Conservation (phyloP, 2,113 vertebrate species). For the Speoplatyrhinus poulsoni region DNA sequence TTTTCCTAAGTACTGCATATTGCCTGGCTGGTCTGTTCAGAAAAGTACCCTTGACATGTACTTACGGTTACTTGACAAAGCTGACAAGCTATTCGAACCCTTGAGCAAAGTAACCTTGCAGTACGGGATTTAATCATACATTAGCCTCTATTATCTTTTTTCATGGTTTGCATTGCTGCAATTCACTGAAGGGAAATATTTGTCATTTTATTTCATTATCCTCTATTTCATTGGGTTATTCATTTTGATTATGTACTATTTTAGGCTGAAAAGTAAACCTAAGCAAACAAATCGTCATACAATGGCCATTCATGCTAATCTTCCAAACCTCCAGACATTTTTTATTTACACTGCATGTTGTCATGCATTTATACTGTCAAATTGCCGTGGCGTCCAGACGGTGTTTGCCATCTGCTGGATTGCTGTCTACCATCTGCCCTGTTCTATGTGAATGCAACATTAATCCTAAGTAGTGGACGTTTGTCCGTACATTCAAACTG, state of each 20-base stretch:
- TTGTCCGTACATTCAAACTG: conserved; percentile 35
- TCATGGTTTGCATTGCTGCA: no score
- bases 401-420: no score
- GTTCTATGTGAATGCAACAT: conserved; percentile 32
- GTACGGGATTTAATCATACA: neutral
- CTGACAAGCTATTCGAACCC: conserved; percentile 9
- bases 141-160: neutral
- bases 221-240: no score
- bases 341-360: neutral
- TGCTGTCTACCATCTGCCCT: no score
- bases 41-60: conserved; percentile 14
- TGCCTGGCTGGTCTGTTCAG: conserved; percentile 17
- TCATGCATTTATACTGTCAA: neutral
- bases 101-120: conserved; percentile 5
- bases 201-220: no score
- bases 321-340: no score
- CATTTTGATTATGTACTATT: no score
- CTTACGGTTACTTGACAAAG: conserved; percentile 17
- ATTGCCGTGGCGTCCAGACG: neutral
- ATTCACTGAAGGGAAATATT: no score
- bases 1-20: conserved; percentile 7
- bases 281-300: no score
- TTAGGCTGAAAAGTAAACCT: no score
- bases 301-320: no score
- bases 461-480: conserved; percentile 29